Evolutionary conservation across 2,113 vertebrate genomes (phyloP).

Genomic region (Collichthys lucidus): DNA sequence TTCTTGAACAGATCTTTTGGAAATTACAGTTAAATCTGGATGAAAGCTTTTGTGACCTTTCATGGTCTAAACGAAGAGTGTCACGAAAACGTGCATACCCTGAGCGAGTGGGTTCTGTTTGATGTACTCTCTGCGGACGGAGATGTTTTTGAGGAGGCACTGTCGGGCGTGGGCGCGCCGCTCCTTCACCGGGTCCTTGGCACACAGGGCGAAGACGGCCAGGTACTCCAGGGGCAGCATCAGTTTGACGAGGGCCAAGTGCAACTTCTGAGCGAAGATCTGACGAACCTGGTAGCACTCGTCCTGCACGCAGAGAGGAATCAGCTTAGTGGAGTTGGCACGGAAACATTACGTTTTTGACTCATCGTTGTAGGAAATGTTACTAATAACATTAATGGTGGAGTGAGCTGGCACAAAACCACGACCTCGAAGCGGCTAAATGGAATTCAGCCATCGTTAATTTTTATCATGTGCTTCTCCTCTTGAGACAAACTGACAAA

Average conservation of each 20-base stretch:
- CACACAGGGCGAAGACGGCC: conserved; percentile 97
- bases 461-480: background rate
- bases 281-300: conserved; percentile 99
- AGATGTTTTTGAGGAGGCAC: conserved; percentile 99
- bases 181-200: conserved; percentile 99
- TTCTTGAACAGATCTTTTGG: background rate
- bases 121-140: conserved; percentile 96
- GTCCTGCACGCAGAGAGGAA: conserved; percentile 81
- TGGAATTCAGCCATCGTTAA: background rate
- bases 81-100: conserved; percentile 76
- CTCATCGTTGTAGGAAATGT: background rate
- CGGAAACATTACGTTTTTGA: background rate
- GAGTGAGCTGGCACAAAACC: background rate
- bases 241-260: conserved; percentile 96
- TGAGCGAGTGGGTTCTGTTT: conserved; percentile 96
- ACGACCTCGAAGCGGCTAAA: too few relatives aligned
- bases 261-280: conserved; percentile 98
- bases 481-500: background rate
- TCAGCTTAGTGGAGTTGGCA: background rate
- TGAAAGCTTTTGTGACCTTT: background rate
- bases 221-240: conserved; percentile 96
- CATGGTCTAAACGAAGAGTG: too few relatives aligned
- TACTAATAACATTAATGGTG: background rate
- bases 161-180: conserved; percentile 96
- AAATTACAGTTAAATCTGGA: background rate